These are phyloP conservation scores for Drosophila sechellia DNA, from an alignment of 1,140 invertebrate genomes.

Conservation along the genomic window DNA sequence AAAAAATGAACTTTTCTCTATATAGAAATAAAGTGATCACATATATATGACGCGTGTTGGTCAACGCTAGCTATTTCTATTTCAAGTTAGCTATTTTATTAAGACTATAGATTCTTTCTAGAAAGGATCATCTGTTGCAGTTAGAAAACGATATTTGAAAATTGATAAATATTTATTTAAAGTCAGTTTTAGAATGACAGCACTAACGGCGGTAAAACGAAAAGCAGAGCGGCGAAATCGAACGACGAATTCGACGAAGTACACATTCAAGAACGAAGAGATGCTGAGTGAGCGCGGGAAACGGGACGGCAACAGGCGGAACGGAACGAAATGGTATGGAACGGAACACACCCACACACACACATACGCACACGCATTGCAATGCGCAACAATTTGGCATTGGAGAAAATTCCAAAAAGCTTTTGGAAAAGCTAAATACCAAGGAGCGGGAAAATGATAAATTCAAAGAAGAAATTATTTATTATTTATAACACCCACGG, in stretches of 20 bases:
- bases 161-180: not conserved
- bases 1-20: too few relatives aligned
- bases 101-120: too few relatives aligned
- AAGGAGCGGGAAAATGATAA: constrained; percentile 8
- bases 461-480: not conserved
- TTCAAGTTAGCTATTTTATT: too few relatives aligned
- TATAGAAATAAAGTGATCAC: too few relatives aligned
- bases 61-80: too few relatives aligned
- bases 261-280: constrained; percentile 38
- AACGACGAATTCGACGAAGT: constrained; percentile 41
- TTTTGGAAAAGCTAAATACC: constrained; percentile 19
- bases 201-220: constrained; percentile 20
- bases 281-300: constrained; percentile 37
- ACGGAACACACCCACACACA: constrained; percentile 14
- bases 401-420: constrained; percentile 44
- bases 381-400: constrained; percentile 63
- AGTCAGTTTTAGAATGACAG: constrained; percentile 1
- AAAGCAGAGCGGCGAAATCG: constrained; percentile 11
- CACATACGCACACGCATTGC: constrained; percentile 9
- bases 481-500: too few relatives aligned
- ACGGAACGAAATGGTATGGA: constrained; percentile 24
- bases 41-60: too few relatives aligned
- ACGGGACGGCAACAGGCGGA: constrained; percentile 60
- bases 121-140: too few relatives aligned
- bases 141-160: too few relatives aligned